Evolutionary conservation across 2,797 vertebrate genomes (phyloP), one percentile per base, ranked within the genome.

Genomic region (Propithecus deckenii): DNA sequence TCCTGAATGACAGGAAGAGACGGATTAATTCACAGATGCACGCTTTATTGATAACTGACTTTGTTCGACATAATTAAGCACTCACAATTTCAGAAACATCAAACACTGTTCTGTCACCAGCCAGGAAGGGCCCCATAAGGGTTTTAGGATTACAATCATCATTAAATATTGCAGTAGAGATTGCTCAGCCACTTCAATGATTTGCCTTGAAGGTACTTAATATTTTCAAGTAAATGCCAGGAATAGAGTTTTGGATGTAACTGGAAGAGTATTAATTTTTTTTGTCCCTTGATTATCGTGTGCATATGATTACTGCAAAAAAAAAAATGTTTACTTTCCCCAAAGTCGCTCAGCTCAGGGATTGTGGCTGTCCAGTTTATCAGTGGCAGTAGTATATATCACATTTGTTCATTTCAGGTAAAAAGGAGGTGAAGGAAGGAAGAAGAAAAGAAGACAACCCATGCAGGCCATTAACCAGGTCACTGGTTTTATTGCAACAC

Each of bases 31-130:
- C 86, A 95, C 32, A 79, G 86, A 75, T 0, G 1, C 55, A 72
- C 71, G 67, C 87, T 97, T 96, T 93, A 93, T 97, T 97, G 98
- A 84, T 78, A 96, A 91, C 76, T 5, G 74, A 84, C 50, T 97
- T 98, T 88, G 97, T 97, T 95, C 95, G 86, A 65, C 61, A 85
- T 97, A 98, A 97, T 97, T 96, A 96, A 89, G 43, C 52, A 86
- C 89, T 89, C 59, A 84, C 48, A 79, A 94, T 67, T 97, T 97
- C 94, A 97, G 96, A 97, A 98, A 97, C 74, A 97, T 65, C 86
- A 67, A 96, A 63, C 86, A 63, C 84, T 35, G 38, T 67, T 97
- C 69, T 38, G 25, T 83, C 25, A 52, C 83, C 84, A 94, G 83
- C n/a, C 50, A 71, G 83, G 69, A 96, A 35, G 67, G 63, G 59